Evolutionary conservation across 1,140 invertebrate genomes (phyloP).

Genomic region (Macrosteles quadrilineatus): DNA sequence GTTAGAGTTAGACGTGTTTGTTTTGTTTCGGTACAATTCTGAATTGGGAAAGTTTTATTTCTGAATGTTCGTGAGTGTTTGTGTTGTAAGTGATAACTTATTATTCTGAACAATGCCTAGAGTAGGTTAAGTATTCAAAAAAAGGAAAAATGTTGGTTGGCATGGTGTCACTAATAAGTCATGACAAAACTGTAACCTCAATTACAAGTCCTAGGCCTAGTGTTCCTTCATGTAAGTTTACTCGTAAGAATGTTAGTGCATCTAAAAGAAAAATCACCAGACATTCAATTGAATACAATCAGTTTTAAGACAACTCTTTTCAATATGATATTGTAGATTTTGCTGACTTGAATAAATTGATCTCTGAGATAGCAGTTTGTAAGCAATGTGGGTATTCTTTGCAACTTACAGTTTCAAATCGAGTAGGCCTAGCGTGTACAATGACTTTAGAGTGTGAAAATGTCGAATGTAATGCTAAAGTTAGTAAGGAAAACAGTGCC

Average conservation of each 20-base stretch:
- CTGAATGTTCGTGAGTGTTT: no score
- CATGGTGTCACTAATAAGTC: no score
- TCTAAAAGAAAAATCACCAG: background rate
- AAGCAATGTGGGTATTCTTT: slow-evolving; percentile 12
- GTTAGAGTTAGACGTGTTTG: no score
- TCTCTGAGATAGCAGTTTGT: slow-evolving; percentile 13
- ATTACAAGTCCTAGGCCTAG: no score
- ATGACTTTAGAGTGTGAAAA: background rate
- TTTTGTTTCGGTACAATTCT: no score
- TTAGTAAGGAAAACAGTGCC: background rate
- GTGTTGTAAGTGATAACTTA: no score
- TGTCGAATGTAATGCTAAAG: background rate
- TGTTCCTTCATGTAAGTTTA: no score
- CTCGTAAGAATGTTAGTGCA: background rate
- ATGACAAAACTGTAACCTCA: no score
- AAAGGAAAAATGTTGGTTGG: no score
- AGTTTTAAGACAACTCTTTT: slow-evolving; percentile 18
- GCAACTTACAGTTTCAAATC: background rate
- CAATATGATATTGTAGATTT: slow-evolving; percentile 5
- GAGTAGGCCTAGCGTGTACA: background rate
- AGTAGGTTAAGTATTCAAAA: no score
- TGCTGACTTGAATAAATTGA: background rate
- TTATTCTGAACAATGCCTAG: no score
- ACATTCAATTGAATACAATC: background rate
- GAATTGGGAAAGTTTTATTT: no score